Percentiles rank a stretch among this genome's conserved stretches.
Conservation (phyloP, 2,797 vertebrate species). For the Semaprochilodus insignis region DNA sequence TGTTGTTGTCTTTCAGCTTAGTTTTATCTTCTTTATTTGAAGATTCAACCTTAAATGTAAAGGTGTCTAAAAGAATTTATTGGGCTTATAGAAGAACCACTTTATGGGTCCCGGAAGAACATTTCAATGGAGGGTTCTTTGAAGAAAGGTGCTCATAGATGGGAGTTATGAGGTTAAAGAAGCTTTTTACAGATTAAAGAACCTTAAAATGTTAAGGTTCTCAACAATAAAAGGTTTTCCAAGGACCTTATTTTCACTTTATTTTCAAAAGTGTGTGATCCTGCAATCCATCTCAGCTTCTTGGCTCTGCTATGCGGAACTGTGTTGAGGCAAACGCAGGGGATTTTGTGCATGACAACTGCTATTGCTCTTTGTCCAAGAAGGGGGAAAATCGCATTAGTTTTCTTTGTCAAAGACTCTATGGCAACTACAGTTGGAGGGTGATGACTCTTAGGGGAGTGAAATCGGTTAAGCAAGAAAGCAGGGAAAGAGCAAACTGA, state of each 20-base stretch:
- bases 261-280: neutral
- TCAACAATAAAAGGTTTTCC: no score
- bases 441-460: slow-evolving; percentile 47
- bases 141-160: neutral
- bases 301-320: slow-evolving; percentile 7
- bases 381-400: slow-evolving; percentile 19
- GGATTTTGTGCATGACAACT: slow-evolving; percentile 44
- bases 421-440: slow-evolving; percentile 70
- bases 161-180: neutral
- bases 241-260: neutral
- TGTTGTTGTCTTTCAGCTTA: neutral
- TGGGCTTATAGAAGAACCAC: neutral
- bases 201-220: neutral
- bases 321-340: slow-evolving; percentile 19
- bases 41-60: neutral
- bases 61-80: neutral
- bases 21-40: neutral
- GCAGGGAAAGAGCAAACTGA: slow-evolving; percentile 49
- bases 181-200: neutral
- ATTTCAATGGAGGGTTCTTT: neutral
- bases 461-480: slow-evolving; percentile 44
- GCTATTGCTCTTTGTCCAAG: slow-evolving; percentile 46
- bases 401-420: slow-evolving; percentile 61
- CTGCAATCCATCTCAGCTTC: slow-evolving; percentile 5
- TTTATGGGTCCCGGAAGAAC: neutral